Base-by-base conservation (phyloP, 1,140 invertebrate genomes). In the Drosophila erecta region DNA sequence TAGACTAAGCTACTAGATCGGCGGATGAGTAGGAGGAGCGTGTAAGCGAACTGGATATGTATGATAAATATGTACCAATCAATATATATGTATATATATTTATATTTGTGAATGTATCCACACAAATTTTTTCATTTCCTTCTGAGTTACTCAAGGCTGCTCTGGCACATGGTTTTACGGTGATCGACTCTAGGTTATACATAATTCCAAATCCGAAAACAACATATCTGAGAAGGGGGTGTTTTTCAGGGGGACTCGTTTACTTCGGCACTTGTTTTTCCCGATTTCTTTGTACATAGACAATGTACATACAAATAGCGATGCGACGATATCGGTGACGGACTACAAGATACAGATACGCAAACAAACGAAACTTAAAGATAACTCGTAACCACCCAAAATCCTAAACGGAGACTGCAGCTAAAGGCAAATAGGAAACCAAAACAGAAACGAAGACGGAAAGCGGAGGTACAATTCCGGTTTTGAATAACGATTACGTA, bases 381-480 rank as follows among this genome's bases (percentile, higher is more conserved):
- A 85, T 76, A 86, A 87, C 84, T 89, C 83, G 83, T 87, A 87
- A 87, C 83, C 83, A 87, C 83, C 83, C 83, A 89, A 67, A 85
- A 87, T 87, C 83, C 83, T 87, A 89, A 83, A 87, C 78, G 83
- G 83, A 87, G 83, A 87, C 83, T 87, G 83, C 83, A 87, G 83
- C 74, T 76, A 76, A 76, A 76, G 74, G 73, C 72, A 76, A 67
- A 60, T 40, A 65, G 40, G 35, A 24, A 76, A 67, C 20, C 62
- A 40, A 65, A 57, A 62, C 15, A 33, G 20, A 62, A 62, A 33
- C 30, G 30, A 30, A 30, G 7, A 65, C 38, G 24, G 47, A 69
- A 40, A 44, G 43, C 12, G 27, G 30, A 62, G 30, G 55, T 46
- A 61, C 56, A 30, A 24, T 57, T 57, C 44, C 50, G 66, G 50